A percentile compares a stretch with the other conserved stretches of the same genome.
These are phyloP conservation scores for Anthoscopus minutus DNA, from an alignment of 2,113 vertebrate genomes.

Conservation along the genomic window DNA sequence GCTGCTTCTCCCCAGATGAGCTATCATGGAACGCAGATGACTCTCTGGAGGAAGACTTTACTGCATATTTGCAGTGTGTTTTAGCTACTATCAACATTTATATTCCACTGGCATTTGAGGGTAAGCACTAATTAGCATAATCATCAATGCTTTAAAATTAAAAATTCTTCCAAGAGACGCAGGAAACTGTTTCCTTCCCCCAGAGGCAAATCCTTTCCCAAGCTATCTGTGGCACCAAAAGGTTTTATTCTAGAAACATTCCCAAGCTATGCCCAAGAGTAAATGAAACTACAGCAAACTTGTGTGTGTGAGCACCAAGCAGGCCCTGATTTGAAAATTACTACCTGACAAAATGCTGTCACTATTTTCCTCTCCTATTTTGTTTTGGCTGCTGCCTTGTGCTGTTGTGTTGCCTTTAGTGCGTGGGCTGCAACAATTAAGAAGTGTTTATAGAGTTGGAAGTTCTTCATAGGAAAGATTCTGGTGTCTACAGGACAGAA, in stretches of 20 bases:
- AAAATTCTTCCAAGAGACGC: constrained; percentile 21
- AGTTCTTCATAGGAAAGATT: not conserved
- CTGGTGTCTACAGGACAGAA: not conserved
- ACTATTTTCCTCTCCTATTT: not conserved
- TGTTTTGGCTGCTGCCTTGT: not conserved
- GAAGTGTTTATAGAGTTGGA: not conserved
- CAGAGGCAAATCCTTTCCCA: not conserved
- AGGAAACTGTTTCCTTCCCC: not conserved
- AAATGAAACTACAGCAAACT: not conserved
- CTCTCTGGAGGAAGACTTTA: constrained; percentile 15
- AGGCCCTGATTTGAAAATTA: not conserved
- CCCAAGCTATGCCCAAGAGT: not conserved
- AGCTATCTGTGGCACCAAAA: not conserved
- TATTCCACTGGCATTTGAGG: constrained; percentile 47
- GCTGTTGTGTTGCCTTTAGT: not conserved
- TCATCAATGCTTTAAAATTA: constrained; percentile 32
- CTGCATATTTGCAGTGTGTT: constrained; percentile 23
- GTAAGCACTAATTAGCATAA: constrained; percentile 45
- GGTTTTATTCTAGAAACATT: constrained; percentile 11
- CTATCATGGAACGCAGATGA: not conserved
- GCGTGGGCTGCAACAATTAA: not conserved
- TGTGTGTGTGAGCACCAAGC: not conserved
- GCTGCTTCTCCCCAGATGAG: not conserved
- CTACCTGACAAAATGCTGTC: not conserved
- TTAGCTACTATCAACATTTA: constrained; percentile 48